Evolutionary conservation across 2,113 vertebrate species (phyloP).

Genomic region (Panthera uncia): DNA sequence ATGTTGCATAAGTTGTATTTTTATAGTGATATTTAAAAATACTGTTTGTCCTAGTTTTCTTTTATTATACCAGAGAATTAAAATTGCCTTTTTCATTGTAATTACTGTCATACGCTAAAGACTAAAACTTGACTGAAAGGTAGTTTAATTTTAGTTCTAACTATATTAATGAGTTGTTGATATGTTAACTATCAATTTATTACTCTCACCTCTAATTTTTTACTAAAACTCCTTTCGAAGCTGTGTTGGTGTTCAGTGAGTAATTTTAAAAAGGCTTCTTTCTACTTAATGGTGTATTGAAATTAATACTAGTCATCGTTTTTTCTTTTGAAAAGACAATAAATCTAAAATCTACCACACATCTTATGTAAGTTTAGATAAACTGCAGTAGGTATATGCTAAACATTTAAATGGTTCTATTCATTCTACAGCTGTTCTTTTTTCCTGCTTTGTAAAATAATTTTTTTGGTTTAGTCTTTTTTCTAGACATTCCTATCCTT

Average conservation of each 20-base stretch:
- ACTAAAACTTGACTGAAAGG: background rate
- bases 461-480: constrained; percentile 87
- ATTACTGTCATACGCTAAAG: background rate
- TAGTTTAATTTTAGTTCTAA: constrained; percentile 48
- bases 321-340: constrained; percentile 57
- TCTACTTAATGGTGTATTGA: constrained; percentile 50
- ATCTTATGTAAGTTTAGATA: constrained; percentile 30
- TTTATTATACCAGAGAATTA: background rate
- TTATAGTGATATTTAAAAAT: constrained; percentile 44
- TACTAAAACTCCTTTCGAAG: constrained; percentile 20
- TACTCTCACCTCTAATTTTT: constrained; percentile 20
- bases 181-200: background rate
- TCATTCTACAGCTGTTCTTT: constrained; percentile 87
- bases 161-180: constrained; percentile 15
- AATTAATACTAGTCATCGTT: constrained; percentile 12
- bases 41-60: constrained; percentile 35
- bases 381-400: constrained; percentile 62
- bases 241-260: constrained; percentile 29
- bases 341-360: constrained; percentile 43
- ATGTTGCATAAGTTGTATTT: constrained; percentile 1
- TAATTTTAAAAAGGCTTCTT: constrained; percentile 22
- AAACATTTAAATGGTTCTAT: constrained; percentile 79
- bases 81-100: constrained; percentile 34
- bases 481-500: constrained; percentile 91
- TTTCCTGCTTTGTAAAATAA: constrained; percentile 88